Evolutionary conservation across 30 jellyfish, hydroid and myxozoan species (phyloP), one percentile per base, ranked within the genome.

Genomic region (Chrysaora quinquecirrha): DNA sequence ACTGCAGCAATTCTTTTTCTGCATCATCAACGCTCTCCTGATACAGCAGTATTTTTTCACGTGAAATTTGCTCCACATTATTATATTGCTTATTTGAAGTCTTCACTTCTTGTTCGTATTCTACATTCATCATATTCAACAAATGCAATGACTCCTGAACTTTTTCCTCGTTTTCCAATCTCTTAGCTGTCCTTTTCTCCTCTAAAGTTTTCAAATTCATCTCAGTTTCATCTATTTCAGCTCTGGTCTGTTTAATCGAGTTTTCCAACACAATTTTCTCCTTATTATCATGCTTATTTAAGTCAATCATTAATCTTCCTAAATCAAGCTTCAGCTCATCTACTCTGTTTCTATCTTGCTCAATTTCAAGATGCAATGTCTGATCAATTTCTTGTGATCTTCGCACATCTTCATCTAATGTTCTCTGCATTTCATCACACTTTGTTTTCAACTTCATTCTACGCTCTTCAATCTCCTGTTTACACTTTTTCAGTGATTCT

Each of bases 21-120:
- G 97, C 88, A 30, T 70, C 89, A 49, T 87, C 97, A n/a, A 94
- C 95, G 43, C 85, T 85, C 34, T 94, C 96, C 49, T 94, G 97
- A 49, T 89, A 82, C 76, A 88, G 50, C 34, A 87, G 49, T 1
- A 94, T 50, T 61, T 83, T 88, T 67, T 88, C 99, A 12, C 96
- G 90, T 38, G 99, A 87, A 12, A 65, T 48, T 34, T 94, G 95
- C 60, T 94, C 96, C 70, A 79, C 30, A 32, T 87, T 89, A 7
- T 68, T 54, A 48, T 89, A 68, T 9, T 50, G 76, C 54, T 83
- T 83, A 23, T 76, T 93, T 1, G 93, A 66, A 32, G 29, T 38
- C 35, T 76, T 82, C 25, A 74, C 72, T 50, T 87, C 91, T 22
- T 73, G 89, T 28, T 94, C 97, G 73, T 32, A 63, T 33, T 83